Conservation (phyloP, 2,113 vertebrate genomes). For the Astatotilapia flaviijosephi region DNA sequence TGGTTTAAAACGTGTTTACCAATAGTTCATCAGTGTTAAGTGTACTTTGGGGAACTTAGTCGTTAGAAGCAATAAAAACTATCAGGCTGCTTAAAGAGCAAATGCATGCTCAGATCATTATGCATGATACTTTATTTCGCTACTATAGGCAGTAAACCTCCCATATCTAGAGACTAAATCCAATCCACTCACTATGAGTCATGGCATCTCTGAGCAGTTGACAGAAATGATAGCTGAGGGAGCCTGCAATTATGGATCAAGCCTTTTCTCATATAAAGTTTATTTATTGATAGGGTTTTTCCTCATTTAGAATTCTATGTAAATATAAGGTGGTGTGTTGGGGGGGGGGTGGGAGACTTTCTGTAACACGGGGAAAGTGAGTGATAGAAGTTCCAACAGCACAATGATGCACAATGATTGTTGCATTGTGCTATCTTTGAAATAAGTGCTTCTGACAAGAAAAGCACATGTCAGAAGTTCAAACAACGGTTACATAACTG, state of each 20-base stretch:
- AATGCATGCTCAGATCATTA: not conserved
- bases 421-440: not conserved
- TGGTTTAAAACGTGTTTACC: not conserved
- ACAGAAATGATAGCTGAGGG: not conserved
- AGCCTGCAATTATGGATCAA: not conserved
- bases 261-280: not conserved
- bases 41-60: not conserved
- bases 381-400: not conserved
- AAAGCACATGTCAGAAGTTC: not conserved
- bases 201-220: not conserved
- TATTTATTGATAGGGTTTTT: not conserved
- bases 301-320: too few species aligned
- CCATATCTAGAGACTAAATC: not conserved
- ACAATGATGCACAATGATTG: not conserved
- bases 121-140: not conserved
- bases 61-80: not conserved
- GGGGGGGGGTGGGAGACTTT: rapidly evolving
- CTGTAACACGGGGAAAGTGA: not conserved
- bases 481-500: not conserved
- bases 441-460: not conserved
- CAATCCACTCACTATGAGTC: not conserved
- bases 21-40: not conserved
- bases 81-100: not conserved
- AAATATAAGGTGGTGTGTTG: not conserved
- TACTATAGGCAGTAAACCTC: not conserved